Base-by-base conservation (phyloP, 2,113 vertebrate species). In the Tetraodon nigroviridis region DNA sequence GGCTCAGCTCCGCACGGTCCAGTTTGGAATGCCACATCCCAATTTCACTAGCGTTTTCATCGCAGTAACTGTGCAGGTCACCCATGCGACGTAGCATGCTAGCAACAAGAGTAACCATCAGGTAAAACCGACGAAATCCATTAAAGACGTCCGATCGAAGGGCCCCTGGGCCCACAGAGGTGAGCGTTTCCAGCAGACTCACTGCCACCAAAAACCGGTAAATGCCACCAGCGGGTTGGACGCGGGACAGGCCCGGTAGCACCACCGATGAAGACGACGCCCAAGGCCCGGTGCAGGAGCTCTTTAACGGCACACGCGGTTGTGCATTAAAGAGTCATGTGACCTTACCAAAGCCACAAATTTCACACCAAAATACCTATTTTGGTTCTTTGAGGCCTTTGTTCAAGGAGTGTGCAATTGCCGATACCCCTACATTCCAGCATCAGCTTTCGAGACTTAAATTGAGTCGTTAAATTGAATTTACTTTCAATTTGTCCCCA, bases 351-450 rank as follows among this genome's bases (percentile, higher is more conserved):
- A 29, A 53, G 58, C 58, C 12, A 22, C 53, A 22, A 10, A 12
- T 47, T 62, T 64, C 58, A 46, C 47, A 61, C 56, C 49, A 32
- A 65, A 53, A 55, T 72, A 55, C 62, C 71, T 77, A 73, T 67
- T 72, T 58, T 75, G 66, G 71, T 80, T 79, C 67, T 71, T 67
- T 75, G 17, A 66, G 75, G 73, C 69, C 79, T 73, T 82, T 45
- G 32, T 63, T 76, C 79, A 83, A 86, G 83, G 83, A 83, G 85
- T 78, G 84, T 81, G 78, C 77, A 73, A 76, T 82, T 72, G 87
- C 86, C 77, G 83, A 86, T 79, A 82, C 61, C 32, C 69, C 70
- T 80, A 64, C 74, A 73, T 81, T 85, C 68, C 75, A 78, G 73
- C 76, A 76, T 76, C 67, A 69, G 48, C 75, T 72, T 78, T 62